Percentiles rank a stretch among this genome's conserved stretches.
Conservation (phyloP, 1,140 invertebrate genomes). For the Drosophila neocordata region DNA sequence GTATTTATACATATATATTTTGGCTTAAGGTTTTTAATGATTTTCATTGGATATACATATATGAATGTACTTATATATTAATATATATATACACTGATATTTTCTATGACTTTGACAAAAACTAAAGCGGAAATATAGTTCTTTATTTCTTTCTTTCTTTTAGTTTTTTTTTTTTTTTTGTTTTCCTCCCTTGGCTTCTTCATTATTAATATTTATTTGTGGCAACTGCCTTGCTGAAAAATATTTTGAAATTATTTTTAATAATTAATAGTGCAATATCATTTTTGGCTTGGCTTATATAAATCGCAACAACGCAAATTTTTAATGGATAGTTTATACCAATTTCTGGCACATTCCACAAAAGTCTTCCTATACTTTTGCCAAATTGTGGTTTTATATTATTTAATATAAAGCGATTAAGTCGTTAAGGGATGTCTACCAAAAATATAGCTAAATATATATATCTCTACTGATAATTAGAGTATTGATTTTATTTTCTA, state of each 20-base stretch:
- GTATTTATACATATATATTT: conserved; percentile 1
- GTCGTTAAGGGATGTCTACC: not conserved
- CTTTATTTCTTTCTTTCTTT: not conserved
- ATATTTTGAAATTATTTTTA: conserved; percentile 16
- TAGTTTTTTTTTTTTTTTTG: not conserved
- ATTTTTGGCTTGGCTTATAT: not conserved
- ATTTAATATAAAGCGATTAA: not conserved
- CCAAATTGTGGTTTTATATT: not conserved
- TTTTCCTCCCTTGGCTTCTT: not conserved
- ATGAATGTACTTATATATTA: not conserved
- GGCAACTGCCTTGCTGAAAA: conserved; percentile 45
- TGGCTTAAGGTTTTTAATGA: conserved; percentile 31
- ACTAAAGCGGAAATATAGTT: conserved; percentile 61
- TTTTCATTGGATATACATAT: not conserved
- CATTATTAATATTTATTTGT: conserved; percentile 65
- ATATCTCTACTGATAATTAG: too few species aligned
- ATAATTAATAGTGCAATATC: conserved; percentile 33
- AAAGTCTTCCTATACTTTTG: conserved; percentile 12
- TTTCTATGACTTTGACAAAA: conserved; percentile 34
- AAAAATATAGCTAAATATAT: too few species aligned
- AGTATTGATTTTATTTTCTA: too few species aligned
- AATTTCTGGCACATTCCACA: not conserved
- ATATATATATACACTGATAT: conserved; percentile 13
- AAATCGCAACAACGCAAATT: conserved; percentile 33
- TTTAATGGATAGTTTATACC: conserved; percentile 3